Base-by-base conservation (phyloP, 2,797 vertebrate species). In the Chelon labrosus region DNA sequence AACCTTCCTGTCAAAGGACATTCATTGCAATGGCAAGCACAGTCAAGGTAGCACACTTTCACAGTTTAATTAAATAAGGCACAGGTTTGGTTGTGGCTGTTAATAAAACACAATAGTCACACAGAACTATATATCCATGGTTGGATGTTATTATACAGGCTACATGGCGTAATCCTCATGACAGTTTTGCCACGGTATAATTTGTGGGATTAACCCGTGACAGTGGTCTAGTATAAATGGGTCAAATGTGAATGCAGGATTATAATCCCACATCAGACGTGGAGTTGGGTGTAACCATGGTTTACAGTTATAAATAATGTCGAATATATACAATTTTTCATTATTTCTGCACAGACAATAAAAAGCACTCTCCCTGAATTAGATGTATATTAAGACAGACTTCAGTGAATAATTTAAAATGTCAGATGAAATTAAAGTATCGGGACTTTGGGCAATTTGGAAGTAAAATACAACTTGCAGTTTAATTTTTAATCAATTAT, bases 191-290 rank as follows among this genome's bases (percentile, higher is more conserved):
- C 49, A 60, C 52, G 39, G 19, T 60, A 64, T 63, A 65, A 10
- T 46, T 52, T 68, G n/a, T 53, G 39, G 56, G 63, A 84, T 76
- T 77, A 75, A 65, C 7, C 17, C n/a, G 10, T 54, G 13, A 72
- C 35, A 57, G 31, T 31, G 22, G 61, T 68, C 41, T 54, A 20
- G 11, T 50, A 52, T 51, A 87, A 82, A 73, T 75, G 35, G 80
- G 80, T 80, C 69, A 75, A 53, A 69, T 31, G 17, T 75, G n/a
- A 73, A 73, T 35, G 51, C 49, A 73, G 9, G 42, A 70, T 71
- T 56, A 47, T 83, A 77, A 79, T 79, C 73, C 56, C 16, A 42
- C 39, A 74, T 39, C 62, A 76, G 73, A 65, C 59, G 54, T 67
- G 20, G 44, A 9, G 20, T 57, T 64, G 37, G 59, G 46, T 51